These are phyloP conservation scores for Epistrophella euchroma DNA, from an alignment of 2,888 invertebrate genomes.

Conservation along the genomic window DNA sequence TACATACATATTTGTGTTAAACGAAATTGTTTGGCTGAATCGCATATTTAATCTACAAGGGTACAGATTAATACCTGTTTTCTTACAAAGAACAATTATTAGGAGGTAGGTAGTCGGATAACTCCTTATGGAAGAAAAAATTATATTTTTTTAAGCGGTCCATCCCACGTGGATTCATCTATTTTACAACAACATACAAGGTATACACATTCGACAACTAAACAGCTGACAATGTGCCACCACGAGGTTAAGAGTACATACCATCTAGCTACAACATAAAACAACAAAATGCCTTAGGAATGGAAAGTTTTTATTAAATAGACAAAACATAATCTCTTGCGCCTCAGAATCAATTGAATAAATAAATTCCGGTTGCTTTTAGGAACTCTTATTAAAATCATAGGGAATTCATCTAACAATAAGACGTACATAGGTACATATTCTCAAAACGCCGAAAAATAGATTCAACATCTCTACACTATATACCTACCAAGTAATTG, in stretches of 20 bases:
- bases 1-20: background rate
- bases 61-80: slow-evolving; percentile 19
- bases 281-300: slow-evolving; percentile 12
- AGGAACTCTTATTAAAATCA: background rate
- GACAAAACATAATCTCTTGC: background rate
- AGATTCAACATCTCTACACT: slow-evolving; percentile 16
- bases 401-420: slow-evolving; percentile 18
- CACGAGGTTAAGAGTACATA: slow-evolving; percentile 11
- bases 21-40: slow-evolving; percentile 2
- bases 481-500: background rate
- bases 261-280: slow-evolving; percentile 8
- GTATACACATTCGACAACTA: slow-evolving; percentile 41
- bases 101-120: background rate
- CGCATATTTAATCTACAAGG: slow-evolving; percentile 10
- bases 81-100: background rate
- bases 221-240: slow-evolving; percentile 56
- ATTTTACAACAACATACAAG: slow-evolving; percentile 50
- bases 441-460: slow-evolving; percentile 26
- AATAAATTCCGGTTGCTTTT: slow-evolving; percentile 1
- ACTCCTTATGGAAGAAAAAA: background rate
- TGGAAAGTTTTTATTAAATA: slow-evolving; percentile 36
- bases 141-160: background rate
- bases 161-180: slow-evolving; percentile 12
- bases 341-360: background rate
- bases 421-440: too few species aligned